Evolutionary conservation across 2,113 vertebrate species (phyloP), one percentile per base, ranked within the genome.

Genomic region (Synchiropus splendidus): DNA sequence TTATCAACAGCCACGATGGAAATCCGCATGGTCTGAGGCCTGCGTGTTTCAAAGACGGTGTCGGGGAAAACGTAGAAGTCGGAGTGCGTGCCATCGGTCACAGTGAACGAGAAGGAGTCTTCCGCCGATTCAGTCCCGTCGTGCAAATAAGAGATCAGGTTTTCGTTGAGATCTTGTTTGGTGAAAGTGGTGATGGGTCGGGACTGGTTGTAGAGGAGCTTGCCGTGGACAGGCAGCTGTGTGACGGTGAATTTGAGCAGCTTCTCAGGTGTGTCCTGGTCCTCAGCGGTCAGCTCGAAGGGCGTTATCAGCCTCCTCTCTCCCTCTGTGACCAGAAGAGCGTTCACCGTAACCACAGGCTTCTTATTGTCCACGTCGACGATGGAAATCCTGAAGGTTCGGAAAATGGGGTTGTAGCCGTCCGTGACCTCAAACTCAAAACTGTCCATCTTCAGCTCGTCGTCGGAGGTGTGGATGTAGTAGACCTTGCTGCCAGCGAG

Each of bases 361-460:
- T 95, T 97, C 72, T 97, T 98, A 57, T 97, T 98, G 77, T 97
- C 94, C 12, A 96, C 89, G 2, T 94, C 93, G 10, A 86, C 86
- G 12, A 97, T 92, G 9, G 89, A 91, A 70, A 98, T 88, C 16
- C 91, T 80, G 67, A 98, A 98, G 1, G 93, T 97, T 46, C 93
- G 87, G 69, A 93, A 96, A 43, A 98, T 87, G 0, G 92, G 91
- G 50, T 98, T 97, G 67, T 70, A 92, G 9, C 94, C 94, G 12
- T 98, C 94, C 0, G 92, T 97, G 40, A 95, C 92, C 60, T 96
- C 87, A 64, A 98, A 98, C 63, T 97, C 94, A 79, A 98, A 96
- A 53, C 93, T 94, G 78, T 98, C 94, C 90, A 91, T 94, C 75
- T 95, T 97, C 13, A 92, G 81, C 59, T 97, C 93, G 2, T 97